Conservation (phyloP, 2,113 vertebrate species). For the Myiopsitta monachus region DNA sequence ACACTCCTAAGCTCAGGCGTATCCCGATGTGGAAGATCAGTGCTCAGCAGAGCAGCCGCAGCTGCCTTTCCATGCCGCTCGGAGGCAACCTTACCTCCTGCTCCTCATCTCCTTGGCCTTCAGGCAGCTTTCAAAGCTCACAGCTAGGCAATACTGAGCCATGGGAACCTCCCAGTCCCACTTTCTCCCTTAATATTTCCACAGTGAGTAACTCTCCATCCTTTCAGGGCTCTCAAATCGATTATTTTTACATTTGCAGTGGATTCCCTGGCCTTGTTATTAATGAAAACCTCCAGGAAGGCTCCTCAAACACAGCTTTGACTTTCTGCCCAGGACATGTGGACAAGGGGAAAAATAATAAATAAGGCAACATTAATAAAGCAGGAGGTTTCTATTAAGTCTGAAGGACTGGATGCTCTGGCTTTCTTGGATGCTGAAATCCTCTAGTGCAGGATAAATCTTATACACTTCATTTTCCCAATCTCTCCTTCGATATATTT, state of each 20-base stretch:
- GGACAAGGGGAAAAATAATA: not conserved
- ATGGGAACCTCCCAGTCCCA: conserved; percentile 5
- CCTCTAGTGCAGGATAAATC: conserved; percentile 46
- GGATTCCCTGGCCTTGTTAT: conserved; percentile 36
- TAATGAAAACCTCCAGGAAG: conserved; percentile 52
- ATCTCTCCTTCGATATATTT: conserved; percentile 53
- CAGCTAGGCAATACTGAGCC: not conserved
- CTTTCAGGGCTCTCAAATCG: conserved; percentile 52
- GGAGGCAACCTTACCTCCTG: conserved; percentile 4
- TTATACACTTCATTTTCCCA: conserved; percentile 43
- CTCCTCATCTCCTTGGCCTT: not conserved
- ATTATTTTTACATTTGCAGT: conserved; percentile 66
- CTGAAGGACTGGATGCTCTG: conserved; percentile 41
- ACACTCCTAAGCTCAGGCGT: accelerated
- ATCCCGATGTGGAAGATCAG: not conserved
- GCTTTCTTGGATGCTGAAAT: conserved; percentile 53
- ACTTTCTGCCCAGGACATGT: conserved; percentile 57
- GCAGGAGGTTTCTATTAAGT: conserved; percentile 64
- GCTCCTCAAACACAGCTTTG: conserved; percentile 27
- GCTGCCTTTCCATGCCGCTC: not conserved
- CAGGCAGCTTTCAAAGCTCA: not conserved
- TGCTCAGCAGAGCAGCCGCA: not conserved
- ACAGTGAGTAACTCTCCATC: conserved; percentile 57
- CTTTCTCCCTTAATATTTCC: conserved; percentile 48
- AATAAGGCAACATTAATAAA: conserved; percentile 49